phyloP scores from a whole-genome alignment of 2,113 vertebrate genomes.

The Cyphomyrus discorhynchus region DNA sequence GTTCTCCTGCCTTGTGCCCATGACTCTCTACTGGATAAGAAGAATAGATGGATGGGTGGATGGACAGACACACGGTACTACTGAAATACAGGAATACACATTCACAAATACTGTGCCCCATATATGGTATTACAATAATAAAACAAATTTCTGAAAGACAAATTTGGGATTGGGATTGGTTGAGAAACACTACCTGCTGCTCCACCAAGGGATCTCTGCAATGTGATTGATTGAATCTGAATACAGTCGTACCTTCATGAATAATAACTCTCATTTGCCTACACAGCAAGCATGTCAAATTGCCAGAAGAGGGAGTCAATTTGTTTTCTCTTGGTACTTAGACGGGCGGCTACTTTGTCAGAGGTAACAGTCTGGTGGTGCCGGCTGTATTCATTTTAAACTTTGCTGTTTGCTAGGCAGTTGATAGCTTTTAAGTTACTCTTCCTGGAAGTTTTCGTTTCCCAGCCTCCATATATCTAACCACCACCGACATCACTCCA shows the following conservation, averaged over 20 bases:
- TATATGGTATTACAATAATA: slow-evolving; percentile 25
- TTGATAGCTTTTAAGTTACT: background rate
- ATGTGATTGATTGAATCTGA: slow-evolving; percentile 23
- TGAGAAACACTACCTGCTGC: slow-evolving; percentile 15
- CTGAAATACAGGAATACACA: slow-evolving; percentile 20
- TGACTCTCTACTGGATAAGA: background rate
- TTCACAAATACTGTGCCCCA: slow-evolving; percentile 20
- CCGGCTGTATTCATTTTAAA: slow-evolving; percentile 15
- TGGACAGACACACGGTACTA: background rate
- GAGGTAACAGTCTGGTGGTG: slow-evolving; percentile 2
- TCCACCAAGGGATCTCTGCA: background rate
- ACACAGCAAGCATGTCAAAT: slow-evolving; percentile 29
- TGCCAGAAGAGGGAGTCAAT: slow-evolving; percentile 6
- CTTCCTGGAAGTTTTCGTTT: background rate
- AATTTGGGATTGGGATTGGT: slow-evolving; percentile 26
- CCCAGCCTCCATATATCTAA: background rate
- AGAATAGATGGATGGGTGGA: background rate
- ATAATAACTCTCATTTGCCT: slow-evolving; percentile 25
- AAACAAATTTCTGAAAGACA: slow-evolving; percentile 19
- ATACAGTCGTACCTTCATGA: slow-evolving; percentile 1
- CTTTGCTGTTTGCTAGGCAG: background rate
- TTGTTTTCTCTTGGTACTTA: slow-evolving; percentile 19
- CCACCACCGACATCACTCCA: background rate
- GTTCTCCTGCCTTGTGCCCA: background rate
- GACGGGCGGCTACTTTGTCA: slow-evolving; percentile 2